Base-by-base conservation (phyloP, 2,888 invertebrate species). In the Andrena praecox region DNA sequence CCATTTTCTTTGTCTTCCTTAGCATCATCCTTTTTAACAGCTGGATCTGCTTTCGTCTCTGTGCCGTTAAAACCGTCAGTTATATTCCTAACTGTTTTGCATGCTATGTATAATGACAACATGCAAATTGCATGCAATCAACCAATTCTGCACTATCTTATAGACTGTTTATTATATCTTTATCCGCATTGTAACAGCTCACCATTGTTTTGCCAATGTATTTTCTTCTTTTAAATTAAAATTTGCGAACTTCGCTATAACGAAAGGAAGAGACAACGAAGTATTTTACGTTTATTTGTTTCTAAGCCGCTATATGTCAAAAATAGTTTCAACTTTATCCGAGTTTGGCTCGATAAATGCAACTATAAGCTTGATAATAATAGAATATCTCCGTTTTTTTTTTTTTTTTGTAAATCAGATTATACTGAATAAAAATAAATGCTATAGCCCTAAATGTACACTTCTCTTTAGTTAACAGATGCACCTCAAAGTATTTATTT, bases 1-100 rank as follows among this genome's bases (percentile, higher is more conserved):
- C 93, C 93, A 89, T 93, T 93, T 86, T 93, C 93, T 92, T 93
- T 93, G 87, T 93, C 93, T 90, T 93, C 93, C 80, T 92, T 93
- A 87, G 90, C 89, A 87, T 93, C 93, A 83, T 92, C 92, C 90
- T 91, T 93, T 91, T 93, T 93, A 85, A 91, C 84, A 86, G 89
- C 90, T 81, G 91, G 89, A 70, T 92, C 93, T 81, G 91, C 88
- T 92, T 93, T 93, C 89, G 91, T 79, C 85, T 93, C 93, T 93
- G 92, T 91, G 90, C 89, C 91, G 92, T 91, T 90, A 92, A 92
- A 93, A 93, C 89, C 88, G 90, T 91, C 89, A 86, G 91, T 93
- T 93, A 92, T 90, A 91, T 90, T 89, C 90, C 89, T 90, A 91
- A 90, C 89, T 87, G 80, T 83, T 82, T 85, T 66, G 84, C 89